Evolutionary conservation across 1,140 invertebrate genomes (phyloP), one percentile per base, ranked within the genome.

Genomic region (Condylostylus longicornis): DNA sequence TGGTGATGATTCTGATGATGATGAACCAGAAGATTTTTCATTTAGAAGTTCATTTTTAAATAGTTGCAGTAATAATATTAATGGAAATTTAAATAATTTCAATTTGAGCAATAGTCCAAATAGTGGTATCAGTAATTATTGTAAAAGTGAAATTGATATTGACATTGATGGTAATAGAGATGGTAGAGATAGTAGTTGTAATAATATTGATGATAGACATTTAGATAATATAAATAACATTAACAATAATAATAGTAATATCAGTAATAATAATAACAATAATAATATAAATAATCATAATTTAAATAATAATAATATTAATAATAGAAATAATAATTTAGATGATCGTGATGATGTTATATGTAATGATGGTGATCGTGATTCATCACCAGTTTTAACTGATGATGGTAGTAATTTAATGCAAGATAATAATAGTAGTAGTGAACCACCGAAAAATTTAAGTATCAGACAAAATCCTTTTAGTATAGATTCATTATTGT

Each of bases 401-500:
- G 54, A 54, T 32, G 46, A 50, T 33, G 59, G 56, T 22, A 58
- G 54, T 33, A 51, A 55, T 46, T 45, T 55, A 28, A 48, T 53
- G 25, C 38, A 34, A 22, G 19, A 66, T 46, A 64, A 68, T 47
- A 60, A 69, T 43, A 47, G 68, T 35, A 65, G 63, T 35, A 68
- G 69, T 38, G 60, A 67, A 13, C 48, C 54, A 38, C 51, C 57
- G 29, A 69, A 67, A 36, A 65, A 31, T 31, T n/a, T 71, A 44
- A 70, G 67, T 42, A 69, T 71, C 50, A 63, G 72, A 43, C 65
- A 71, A 31, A 58, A 84, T 63, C 82, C 82, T 15, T 85, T 85
- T 66, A 83, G 80, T 64, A 85, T 85, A 69, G 82, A 85, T 54
- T 83, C 79, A 31, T 61, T 84, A 42, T 67, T 84, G 49, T 71